phyloP scores from a whole-genome alignment of 2,113 vertebrate species.

The Urocitellus parryii region DNA sequence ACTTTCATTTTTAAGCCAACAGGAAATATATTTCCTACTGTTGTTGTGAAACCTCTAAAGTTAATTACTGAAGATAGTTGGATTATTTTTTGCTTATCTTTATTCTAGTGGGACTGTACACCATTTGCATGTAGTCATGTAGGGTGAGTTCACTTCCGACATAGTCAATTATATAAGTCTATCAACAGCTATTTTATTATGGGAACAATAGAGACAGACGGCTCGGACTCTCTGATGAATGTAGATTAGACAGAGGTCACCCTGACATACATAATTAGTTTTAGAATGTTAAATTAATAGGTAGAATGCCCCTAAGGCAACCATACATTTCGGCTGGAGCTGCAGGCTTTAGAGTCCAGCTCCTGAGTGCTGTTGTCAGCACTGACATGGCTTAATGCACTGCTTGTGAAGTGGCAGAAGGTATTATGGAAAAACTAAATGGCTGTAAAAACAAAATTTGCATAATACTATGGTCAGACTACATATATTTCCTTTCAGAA shows the following conservation, averaged over 20 bases:
- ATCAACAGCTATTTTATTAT: slow-evolving; percentile 88
- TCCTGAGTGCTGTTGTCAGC: slow-evolving; percentile 81
- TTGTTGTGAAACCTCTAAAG: slow-evolving; percentile 81
- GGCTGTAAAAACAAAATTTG: slow-evolving; percentile 86
- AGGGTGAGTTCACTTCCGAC: slow-evolving; percentile 84
- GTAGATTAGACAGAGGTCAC: slow-evolving; percentile 90
- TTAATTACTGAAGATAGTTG: slow-evolving; percentile 88
- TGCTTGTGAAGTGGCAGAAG: slow-evolving; percentile 79
- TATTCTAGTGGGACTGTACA: slow-evolving; percentile 82
- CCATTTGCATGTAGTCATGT: slow-evolving; percentile 83
- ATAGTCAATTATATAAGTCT: slow-evolving; percentile 88
- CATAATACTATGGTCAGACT: slow-evolving; percentile 83
- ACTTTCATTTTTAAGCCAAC: slow-evolving; percentile 73
- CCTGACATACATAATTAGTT: slow-evolving; percentile 90
- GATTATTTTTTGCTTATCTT: slow-evolving; percentile 87
- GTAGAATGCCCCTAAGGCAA: slow-evolving; percentile 84
- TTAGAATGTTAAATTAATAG: slow-evolving; percentile 89
- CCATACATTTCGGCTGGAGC: slow-evolving; percentile 83
- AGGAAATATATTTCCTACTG: slow-evolving; percentile 75
- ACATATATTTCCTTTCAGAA: slow-evolving; percentile 83
- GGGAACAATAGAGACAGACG: slow-evolving; percentile 86
- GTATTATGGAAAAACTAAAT: slow-evolving; percentile 83
- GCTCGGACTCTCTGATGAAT: slow-evolving; percentile 87
- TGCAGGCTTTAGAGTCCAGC: slow-evolving; percentile 77
- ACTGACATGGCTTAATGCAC: slow-evolving; percentile 81